Evolutionary conservation across 1,140 invertebrate species (phyloP), one percentile per base, ranked within the genome.

Genomic region (Lasaia peninsularis): DNA sequence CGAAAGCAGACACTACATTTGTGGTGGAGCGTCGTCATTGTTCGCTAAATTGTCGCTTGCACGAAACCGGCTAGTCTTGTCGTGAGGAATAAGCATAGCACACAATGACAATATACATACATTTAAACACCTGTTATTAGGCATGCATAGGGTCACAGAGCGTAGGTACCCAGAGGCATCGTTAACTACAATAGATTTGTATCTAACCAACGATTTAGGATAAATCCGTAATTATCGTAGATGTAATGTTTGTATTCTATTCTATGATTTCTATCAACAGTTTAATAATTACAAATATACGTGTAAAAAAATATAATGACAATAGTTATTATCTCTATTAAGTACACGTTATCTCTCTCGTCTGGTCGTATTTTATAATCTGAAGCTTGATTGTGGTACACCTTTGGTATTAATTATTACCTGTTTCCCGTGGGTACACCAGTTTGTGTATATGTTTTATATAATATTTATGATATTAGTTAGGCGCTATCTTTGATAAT

Each of bases 81-180:
- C 84, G 81, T 82, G 84, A 80, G 80, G 77, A 84, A 81, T 69
- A 77, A 78, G 71, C 72, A 80, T 75, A 54, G 72, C 77, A 80
- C 78, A 81, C 80, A 77, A 82, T 79, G 72, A 80, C 76, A 78
- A 51, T 73, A 73, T 79, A 84, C 79, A 75, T 82, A 87, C 76
- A 85, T 85, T 80, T 77, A 80, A 82, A 84, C 84, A 87, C 84
- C 81, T 87, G 84, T 87, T 87, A 85, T 85, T 86, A 87, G 80
- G 78, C 79, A 76, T 81, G 72, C 75, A 75, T 74, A 78, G 80
- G 78, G 78, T 83, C 84, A 85, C 76, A 83, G 65, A 76, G 69
- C 71, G 71, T 77, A 76, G 63, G 64, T 76, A 79, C 73, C 62
- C 62, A 60, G 58, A 44, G 63, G 66, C 69, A 75, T 84, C 71